Percentiles rank a stretch among this genome's conserved stretches.
Conservation (phyloP, 2,113 vertebrate species). For the Corythornis vintsioides region DNA sequence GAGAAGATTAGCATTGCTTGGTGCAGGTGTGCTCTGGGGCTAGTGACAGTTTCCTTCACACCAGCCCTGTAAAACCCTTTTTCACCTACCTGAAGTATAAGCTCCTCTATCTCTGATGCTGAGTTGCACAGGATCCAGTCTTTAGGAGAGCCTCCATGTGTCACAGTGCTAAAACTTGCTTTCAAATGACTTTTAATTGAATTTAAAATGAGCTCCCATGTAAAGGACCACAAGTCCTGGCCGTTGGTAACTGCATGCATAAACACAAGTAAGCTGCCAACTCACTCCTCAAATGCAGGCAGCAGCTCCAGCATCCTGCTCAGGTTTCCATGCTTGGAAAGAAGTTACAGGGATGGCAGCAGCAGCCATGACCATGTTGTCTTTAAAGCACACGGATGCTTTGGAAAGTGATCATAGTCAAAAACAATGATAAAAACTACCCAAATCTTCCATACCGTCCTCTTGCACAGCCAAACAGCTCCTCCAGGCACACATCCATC, state of each 20-base stretch:
- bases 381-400: neutral
- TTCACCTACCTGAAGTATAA: neutral
- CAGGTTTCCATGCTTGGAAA: neutral
- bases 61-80: neutral
- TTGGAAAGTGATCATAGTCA: neutral
- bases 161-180: neutral
- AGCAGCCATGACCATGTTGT: rapidly evolving
- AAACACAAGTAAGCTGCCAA: neutral
- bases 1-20: neutral
- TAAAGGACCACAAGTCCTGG: neutral
- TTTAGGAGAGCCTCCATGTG: neutral
- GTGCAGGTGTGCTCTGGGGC: neutral
- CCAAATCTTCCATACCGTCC: neutral
- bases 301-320: neutral
- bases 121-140: neutral
- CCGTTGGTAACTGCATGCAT: neutral
- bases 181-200: neutral
- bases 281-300: neutral
- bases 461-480: neutral
- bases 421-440: rapidly evolving
- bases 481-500: neutral
- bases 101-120: neutral
- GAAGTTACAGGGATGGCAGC: neutral
- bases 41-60: neutral
- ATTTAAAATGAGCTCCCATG: neutral